Evolutionary conservation across 2,113 vertebrate genomes (phyloP).

Genomic region (Ochotona princeps): DNA sequence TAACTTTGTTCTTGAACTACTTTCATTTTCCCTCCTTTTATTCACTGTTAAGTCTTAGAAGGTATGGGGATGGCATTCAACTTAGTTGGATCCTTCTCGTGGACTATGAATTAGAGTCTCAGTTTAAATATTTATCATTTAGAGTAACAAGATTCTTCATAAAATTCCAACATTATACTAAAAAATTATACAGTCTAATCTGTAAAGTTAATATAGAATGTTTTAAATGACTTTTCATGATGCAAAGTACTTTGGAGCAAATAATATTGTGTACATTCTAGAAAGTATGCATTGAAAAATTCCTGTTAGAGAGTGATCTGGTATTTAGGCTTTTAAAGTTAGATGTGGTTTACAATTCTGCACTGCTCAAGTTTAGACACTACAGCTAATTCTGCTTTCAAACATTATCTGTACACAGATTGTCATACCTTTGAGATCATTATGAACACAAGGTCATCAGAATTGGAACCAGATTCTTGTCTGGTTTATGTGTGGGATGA

Average conservation of each 20-base stretch:
- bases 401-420: constrained; percentile 41
- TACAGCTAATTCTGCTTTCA: not conserved
- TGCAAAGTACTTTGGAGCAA: not conserved
- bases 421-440: not conserved
- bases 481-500: constrained; percentile 24
- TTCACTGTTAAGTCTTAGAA: not conserved
- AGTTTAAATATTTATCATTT: not conserved
- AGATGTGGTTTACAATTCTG: constrained; percentile 15
- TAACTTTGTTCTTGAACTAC: not conserved
- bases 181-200: not conserved
- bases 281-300: not conserved
- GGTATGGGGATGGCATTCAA: not conserved
- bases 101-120: not conserved
- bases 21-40: not conserved
- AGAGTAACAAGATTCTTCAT: not conserved
- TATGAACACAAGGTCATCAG: not conserved
- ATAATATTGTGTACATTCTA: not conserved
- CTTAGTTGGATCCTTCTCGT: not conserved
- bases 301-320: not conserved
- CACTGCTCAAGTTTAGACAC: not conserved
- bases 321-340: not conserved
- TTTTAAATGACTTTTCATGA: not conserved
- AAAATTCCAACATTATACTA: not conserved
- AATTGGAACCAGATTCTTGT: not conserved
- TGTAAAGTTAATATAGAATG: not conserved